These are phyloP conservation scores for Mactra quadrangularis DNA, from an alignment of 1,140 invertebrate species.

Conservation along the genomic window DNA sequence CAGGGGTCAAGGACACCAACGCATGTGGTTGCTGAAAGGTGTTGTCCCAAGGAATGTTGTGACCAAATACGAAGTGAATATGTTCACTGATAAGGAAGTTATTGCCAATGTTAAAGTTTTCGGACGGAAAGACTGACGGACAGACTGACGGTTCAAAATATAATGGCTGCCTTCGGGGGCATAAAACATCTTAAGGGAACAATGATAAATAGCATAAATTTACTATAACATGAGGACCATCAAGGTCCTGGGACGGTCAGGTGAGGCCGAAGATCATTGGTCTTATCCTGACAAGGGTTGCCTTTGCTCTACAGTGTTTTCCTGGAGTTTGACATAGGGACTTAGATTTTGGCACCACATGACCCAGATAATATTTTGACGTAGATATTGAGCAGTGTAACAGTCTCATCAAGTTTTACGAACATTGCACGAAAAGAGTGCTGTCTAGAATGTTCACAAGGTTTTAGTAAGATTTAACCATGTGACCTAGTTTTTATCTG, in stretches of 20 bases:
- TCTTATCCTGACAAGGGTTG: conserved; percentile 2
- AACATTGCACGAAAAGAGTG: too few species aligned
- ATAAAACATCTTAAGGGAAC: background rate
- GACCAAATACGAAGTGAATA: too few species aligned
- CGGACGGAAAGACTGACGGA: too few species aligned
- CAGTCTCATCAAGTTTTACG: background rate
- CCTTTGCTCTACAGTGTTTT: conserved; percentile 2
- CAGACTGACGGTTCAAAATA: conserved; percentile 2
- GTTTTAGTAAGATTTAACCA: too few species aligned
- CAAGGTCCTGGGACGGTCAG: background rate
- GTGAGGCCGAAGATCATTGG: background rate
- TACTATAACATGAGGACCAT: background rate
- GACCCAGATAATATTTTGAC: conserved; percentile 2
- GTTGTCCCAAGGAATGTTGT: conserved; percentile 1
- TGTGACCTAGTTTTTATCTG: too few species aligned
- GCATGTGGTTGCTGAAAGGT: background rate
- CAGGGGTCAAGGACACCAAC: background rate
- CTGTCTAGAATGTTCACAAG: too few species aligned
- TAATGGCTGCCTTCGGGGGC: too few species aligned
- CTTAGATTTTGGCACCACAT: too few species aligned
- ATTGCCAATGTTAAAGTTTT: too few species aligned
- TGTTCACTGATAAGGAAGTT: too few species aligned
- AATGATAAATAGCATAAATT: conserved; percentile 4
- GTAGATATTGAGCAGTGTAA: conserved; percentile 2
- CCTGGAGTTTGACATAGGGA: too few species aligned